A percentile compares a stretch with the other conserved stretches of the same genome.
Conservation (phyloP, 2,888 invertebrate species). For the Onchidella celtica region DNA sequence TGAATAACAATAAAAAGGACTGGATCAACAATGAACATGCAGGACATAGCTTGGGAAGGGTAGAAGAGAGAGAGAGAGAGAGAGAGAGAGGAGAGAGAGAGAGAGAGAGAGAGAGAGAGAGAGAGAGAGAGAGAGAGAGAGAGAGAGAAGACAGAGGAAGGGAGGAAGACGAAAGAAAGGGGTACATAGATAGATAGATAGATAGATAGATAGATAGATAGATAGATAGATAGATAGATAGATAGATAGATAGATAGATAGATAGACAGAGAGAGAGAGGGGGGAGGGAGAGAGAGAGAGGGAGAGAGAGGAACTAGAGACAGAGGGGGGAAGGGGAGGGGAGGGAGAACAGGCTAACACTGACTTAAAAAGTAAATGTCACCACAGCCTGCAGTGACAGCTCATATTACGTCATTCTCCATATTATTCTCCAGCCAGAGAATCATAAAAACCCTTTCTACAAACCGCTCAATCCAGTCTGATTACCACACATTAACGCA, state of each 20-base stretch:
- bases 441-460: too few relatives aligned
- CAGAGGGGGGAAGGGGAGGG: neutral
- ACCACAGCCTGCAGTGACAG: too few relatives aligned
- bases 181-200: neutral
- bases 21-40: neutral
- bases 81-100: neutral
- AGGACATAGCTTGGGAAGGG: neutral
- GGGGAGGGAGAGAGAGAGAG: neutral
- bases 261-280: neutral
- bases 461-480: too few relatives aligned
- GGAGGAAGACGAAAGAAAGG: neutral
- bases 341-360: neutral
- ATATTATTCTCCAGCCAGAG: too few relatives aligned
- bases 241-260: constrained; percentile 26
- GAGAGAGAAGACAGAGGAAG: neutral
- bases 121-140: neutral
- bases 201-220: too few relatives aligned
- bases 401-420: too few relatives aligned
- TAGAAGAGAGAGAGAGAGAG: neutral
- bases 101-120: neutral
- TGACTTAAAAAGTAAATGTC: too few relatives aligned
- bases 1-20: neutral
- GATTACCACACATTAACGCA: too few relatives aligned
- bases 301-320: neutral
- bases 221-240: neutral